Conservation (phyloP, 2,113 vertebrate species). For the Numenius arquata region DNA sequence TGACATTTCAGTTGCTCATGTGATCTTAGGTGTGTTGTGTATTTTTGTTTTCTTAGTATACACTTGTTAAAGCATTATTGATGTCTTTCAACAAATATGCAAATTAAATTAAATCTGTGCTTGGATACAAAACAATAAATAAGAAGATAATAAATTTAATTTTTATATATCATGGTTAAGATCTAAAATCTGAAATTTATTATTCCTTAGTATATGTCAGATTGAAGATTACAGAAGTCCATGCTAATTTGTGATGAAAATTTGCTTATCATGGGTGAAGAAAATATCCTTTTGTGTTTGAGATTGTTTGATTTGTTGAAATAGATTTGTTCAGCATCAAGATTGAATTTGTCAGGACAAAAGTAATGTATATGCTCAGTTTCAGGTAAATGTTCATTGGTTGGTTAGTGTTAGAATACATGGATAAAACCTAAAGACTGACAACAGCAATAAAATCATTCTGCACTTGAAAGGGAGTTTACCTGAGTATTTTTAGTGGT, state of each 20-base stretch:
- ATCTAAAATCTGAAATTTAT: not conserved
- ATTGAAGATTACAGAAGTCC: conserved; percentile 25
- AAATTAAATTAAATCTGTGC: not conserved
- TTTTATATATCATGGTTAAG: conserved; percentile 1
- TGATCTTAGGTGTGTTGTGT: conserved; percentile 31
- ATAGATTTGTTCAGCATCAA: not conserved
- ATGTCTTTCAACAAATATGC: conserved; percentile 5
- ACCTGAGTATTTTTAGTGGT: not conserved
- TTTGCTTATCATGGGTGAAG: not conserved
- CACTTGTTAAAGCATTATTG: conserved; percentile 22
- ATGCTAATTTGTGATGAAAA: not conserved
- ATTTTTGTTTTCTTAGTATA: conserved; percentile 59
- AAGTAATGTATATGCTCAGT: not conserved
- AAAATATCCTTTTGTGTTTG: not conserved
- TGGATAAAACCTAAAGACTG: not conserved
- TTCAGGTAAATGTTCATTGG: not conserved
- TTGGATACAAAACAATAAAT: conserved; percentile 38
- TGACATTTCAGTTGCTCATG: conserved; percentile 36
- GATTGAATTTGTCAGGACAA: not conserved
- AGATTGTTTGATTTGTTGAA: not conserved
- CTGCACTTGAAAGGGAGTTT: not conserved
- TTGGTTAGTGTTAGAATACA: not conserved
- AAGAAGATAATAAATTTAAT: not conserved
- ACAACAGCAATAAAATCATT: not conserved
- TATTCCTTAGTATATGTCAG: not conserved